These are phyloP conservation scores for Albula goreensis DNA, from an alignment of 2,113 vertebrate species.

Conservation along the genomic window DNA sequence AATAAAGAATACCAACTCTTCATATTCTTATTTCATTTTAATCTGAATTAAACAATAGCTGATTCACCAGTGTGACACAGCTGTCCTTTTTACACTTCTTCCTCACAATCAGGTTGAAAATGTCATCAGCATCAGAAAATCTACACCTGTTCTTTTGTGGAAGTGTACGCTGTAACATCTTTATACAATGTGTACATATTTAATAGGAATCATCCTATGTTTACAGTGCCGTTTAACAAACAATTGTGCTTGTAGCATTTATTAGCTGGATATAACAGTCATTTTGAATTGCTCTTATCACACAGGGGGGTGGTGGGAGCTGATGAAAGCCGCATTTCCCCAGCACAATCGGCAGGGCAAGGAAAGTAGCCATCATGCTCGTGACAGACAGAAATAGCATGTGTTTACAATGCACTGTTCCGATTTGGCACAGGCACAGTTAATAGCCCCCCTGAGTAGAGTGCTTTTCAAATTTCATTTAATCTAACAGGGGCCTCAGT, in stretches of 20 bases:
- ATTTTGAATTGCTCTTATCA: not conserved
- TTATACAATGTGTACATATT: not conserved
- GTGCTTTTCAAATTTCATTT: constrained; percentile 24
- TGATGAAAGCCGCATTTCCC: not conserved
- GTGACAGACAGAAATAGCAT: not conserved
- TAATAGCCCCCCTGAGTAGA: constrained; percentile 4
- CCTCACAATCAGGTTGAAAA: not conserved
- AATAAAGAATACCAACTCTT: not conserved
- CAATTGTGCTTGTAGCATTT: not conserved
- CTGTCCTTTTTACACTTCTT: not conserved
- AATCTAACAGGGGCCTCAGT: not conserved
- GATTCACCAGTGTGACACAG: not conserved
- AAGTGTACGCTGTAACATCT: not conserved
- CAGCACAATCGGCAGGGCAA: not conserved
- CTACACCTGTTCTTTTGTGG: not conserved
- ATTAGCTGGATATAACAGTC: not conserved
- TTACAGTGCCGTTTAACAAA: not conserved
- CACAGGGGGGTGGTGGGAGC: not conserved
- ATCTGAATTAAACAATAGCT: not conserved
- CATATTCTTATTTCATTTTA: too few species aligned
- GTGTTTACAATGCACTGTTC: not conserved
- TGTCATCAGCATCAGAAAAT: not conserved
- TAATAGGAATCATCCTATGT: not conserved
- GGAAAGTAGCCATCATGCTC: not conserved
- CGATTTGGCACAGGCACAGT: constrained; percentile 8